Evolutionary conservation across 2,888 invertebrate genomes (phyloP), one percentile per base, ranked within the genome.

Genomic region (Pterobdella sp.): DNA sequence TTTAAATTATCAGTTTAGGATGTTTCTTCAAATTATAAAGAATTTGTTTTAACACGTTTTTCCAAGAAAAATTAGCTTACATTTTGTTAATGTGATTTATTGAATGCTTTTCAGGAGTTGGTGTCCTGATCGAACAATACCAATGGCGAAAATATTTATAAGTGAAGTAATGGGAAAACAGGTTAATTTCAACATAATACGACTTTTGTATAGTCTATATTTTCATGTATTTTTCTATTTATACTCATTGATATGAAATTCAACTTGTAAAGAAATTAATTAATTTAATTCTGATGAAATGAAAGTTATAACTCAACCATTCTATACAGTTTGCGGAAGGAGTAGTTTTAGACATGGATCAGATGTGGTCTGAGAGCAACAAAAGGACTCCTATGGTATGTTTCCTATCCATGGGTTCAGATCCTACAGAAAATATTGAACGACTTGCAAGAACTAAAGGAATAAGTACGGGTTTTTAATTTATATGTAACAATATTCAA

Each of bases 81-180:
- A 42, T 42, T 42, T 42, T 14, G 49, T 42, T 42, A 42, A 22
- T 42, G 22, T 14, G 49, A 22, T 7, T 14, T 42, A 14, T 42
- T 42, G 7, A 14, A 7, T 22, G 49, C 22, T 14, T 42, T 42
- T 42, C 49, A 56, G 71, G 29, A 80, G 80, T 68, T 84, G 84
- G 83, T 82, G 83, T 77, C 84, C 84, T 0, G 84, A 84, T 77
- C 77, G 84, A 71, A 84, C 83, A 35, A 78, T 84, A 64, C 80
- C 82, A 22, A 81, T 82, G 79, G 81, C 84, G 64, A 80, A 80
- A 71, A 81, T 80, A 60, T 84, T 82, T 77, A 81, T 84, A 36
- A 80, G 78, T 0, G 83, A 84, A 76, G 80, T 82, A 0, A 79
- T 84, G 26, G 84, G 74, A 3, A 66, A 75, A 56, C 75, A 73